A percentile compares a stretch with the other conserved stretches of the same genome.
Evolutionary conservation across 2,888 invertebrate genomes (phyloP).

Genomic region (Lampropteryx suffumata): DNA sequence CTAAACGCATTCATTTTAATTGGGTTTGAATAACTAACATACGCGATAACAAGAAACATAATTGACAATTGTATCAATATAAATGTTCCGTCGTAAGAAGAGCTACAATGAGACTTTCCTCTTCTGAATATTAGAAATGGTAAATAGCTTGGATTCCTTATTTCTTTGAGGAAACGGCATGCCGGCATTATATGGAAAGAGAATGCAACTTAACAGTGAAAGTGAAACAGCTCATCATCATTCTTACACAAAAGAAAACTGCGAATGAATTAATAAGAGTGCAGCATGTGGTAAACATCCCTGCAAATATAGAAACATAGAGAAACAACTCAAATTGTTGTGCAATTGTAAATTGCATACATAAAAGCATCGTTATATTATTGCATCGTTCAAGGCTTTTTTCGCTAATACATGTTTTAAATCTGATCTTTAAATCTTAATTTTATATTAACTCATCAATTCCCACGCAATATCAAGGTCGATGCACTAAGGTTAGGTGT

Average conservation of each 20-base stretch:
- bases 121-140: slow-evolving; percentile 30
- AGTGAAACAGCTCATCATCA: slow-evolving; percentile 45
- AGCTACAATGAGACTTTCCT: slow-evolving; percentile 30
- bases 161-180: slow-evolving; percentile 28
- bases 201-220: slow-evolving; percentile 43
- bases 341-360: neutral
- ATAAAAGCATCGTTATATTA: neutral
- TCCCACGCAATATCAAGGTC: slow-evolving; percentile 50
- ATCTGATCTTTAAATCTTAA: slow-evolving; percentile 20
- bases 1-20: slow-evolving; percentile 23
- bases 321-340: slow-evolving; percentile 4
- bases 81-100: slow-evolving; percentile 31
- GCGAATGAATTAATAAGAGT: slow-evolving; percentile 28
- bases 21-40: slow-evolving; percentile 14
- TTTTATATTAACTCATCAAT: slow-evolving; percentile 25
- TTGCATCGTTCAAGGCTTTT: slow-evolving; percentile 10
- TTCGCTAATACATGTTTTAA: slow-evolving; percentile 16
- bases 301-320: neutral
- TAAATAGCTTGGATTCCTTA: slow-evolving; percentile 32
- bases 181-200: slow-evolving; percentile 31
- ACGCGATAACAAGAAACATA: slow-evolving; percentile 21
- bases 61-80: slow-evolving; percentile 29
- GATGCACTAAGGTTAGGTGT: slow-evolving; percentile 32
- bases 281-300: slow-evolving; percentile 9
- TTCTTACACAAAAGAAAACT: slow-evolving; percentile 35